A percentile compares a stretch with the other conserved stretches of the same genome.
phyloP scores from a whole-genome alignment of 23 tunicate species.

The Trididemnum nubilum region DNA sequence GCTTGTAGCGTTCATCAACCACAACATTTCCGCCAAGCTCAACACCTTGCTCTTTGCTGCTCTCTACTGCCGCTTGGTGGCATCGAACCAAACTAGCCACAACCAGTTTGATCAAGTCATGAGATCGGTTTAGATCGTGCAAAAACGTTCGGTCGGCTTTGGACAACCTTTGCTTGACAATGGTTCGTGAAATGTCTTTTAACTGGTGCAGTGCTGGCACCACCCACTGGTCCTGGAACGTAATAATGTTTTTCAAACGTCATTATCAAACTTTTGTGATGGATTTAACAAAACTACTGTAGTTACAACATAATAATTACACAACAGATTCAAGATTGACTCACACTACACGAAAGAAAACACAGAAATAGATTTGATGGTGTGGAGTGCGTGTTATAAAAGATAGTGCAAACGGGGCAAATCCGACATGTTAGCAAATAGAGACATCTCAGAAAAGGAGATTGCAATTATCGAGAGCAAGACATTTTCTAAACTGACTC shows the following conservation, averaged over 20 bases:
- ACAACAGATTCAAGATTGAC: no score
- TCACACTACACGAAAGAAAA: no score
- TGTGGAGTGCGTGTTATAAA: no score
- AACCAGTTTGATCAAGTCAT: slow-evolving; percentile 64
- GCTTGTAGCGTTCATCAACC: slow-evolving; percentile 67
- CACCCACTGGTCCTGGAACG: slow-evolving; percentile 74
- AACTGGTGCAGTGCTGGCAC: slow-evolving; percentile 78
- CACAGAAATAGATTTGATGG: no score
- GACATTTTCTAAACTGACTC: no score
- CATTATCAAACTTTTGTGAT: no score
- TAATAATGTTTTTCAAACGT: neutral
- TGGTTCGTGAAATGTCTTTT: slow-evolving; percentile 58
- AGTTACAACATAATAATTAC: no score
- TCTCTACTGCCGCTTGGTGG: slow-evolving; percentile 65
- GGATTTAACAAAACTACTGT: no score
- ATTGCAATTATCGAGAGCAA: no score
- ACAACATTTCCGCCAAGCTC: slow-evolving; percentile 50
- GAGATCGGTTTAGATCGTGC: slow-evolving; percentile 55
- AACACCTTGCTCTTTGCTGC: slow-evolving; percentile 40
- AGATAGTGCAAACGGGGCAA: no score
- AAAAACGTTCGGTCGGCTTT: slow-evolving; percentile 73
- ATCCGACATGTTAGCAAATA: no score
- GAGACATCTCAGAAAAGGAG: no score
- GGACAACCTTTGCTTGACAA: slow-evolving; percentile 26
- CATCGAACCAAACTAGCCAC: slow-evolving; percentile 65